These are phyloP conservation scores for Melanargia galathea DNA, from an alignment of 2,888 invertebrate genomes.

Conservation along the genomic window DNA sequence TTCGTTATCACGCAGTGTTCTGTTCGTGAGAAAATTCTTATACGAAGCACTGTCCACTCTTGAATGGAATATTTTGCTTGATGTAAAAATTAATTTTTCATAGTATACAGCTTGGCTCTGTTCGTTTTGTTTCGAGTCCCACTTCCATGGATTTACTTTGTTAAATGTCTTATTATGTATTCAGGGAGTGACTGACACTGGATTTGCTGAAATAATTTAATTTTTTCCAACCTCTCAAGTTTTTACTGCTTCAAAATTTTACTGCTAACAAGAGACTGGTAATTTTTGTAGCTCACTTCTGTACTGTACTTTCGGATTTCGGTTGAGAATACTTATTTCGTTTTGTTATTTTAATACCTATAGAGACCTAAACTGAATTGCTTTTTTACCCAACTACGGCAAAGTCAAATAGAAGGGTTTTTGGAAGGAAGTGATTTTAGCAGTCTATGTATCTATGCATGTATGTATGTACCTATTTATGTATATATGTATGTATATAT, in stretches of 20 bases:
- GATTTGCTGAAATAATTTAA: conserved; percentile 38
- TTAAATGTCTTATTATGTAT: conserved; percentile 39
- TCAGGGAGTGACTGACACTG: conserved; percentile 38
- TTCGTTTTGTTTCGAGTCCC: conserved; percentile 34
- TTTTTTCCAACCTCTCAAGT: conserved; percentile 33
- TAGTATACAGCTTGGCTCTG: conserved; percentile 18
- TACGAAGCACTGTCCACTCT: too few species aligned
- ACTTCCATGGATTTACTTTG: conserved; percentile 34
- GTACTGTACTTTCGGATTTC: conserved; percentile 5
- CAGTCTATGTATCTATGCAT: too few species aligned
- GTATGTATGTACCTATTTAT: too few species aligned
- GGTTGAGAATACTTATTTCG: not conserved
- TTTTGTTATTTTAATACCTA: not conserved
- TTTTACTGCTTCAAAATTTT: conserved; percentile 27
- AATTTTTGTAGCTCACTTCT: not conserved
- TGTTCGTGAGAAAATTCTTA: too few species aligned
- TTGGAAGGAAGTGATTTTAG: too few species aligned
- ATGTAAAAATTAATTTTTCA: conserved; percentile 31
- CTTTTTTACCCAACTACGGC: too few species aligned
- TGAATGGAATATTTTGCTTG: too few species aligned
- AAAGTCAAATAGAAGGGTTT: too few species aligned
- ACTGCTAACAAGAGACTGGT: conserved; percentile 18
- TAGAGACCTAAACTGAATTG: not conserved
- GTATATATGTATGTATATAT: too few species aligned
- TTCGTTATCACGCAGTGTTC: too few species aligned